Evolutionary conservation across 2,888 invertebrate genomes (phyloP).

Genomic region (Campopleginae sp.): DNA sequence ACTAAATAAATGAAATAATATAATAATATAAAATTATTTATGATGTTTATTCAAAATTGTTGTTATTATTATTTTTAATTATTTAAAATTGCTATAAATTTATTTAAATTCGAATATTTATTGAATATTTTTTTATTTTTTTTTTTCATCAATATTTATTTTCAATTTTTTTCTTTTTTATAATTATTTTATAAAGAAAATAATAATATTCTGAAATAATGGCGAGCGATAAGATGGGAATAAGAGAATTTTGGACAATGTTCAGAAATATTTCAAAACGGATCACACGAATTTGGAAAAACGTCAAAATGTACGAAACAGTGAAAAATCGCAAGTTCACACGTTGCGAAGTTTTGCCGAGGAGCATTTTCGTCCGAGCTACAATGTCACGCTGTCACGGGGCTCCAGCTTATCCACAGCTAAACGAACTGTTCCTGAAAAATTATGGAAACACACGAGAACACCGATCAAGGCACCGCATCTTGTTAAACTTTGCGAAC

Average conservation of each 20-base stretch:
- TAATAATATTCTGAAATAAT: too few relatives aligned
- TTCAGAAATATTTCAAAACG: constrained; percentile 83
- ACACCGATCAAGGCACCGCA: constrained; percentile 94
- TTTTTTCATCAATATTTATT: too few relatives aligned
- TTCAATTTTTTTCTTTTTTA: too few relatives aligned
- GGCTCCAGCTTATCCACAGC: constrained; percentile 89
- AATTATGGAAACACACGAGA: constrained; percentile 93
- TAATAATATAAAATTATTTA: too few relatives aligned
- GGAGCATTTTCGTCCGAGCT: constrained; percentile 90
- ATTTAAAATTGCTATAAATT: too few relatives aligned
- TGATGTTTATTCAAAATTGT: too few relatives aligned
- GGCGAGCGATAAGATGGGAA: too few relatives aligned
- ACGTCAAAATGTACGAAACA: constrained; percentile 75
- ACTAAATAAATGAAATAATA: too few relatives aligned
- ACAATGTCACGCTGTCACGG: constrained; percentile 85
- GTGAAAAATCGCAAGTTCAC: constrained; percentile 89
- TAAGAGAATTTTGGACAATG: not conserved
- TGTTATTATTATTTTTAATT: too few relatives aligned
- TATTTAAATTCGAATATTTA: too few relatives aligned
- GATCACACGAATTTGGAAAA: constrained; percentile 69
- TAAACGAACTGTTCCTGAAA: constrained; percentile 88
- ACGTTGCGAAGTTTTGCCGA: constrained; percentile 93
- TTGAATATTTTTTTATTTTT: too few relatives aligned
- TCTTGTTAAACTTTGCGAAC: constrained; percentile 89
- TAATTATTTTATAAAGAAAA: not conserved